A percentile compares a stretch with the other conserved stretches of the same genome.
Conservation (phyloP, 2,797 vertebrate genomes). For the Coccyzus lansbergi region DNA sequence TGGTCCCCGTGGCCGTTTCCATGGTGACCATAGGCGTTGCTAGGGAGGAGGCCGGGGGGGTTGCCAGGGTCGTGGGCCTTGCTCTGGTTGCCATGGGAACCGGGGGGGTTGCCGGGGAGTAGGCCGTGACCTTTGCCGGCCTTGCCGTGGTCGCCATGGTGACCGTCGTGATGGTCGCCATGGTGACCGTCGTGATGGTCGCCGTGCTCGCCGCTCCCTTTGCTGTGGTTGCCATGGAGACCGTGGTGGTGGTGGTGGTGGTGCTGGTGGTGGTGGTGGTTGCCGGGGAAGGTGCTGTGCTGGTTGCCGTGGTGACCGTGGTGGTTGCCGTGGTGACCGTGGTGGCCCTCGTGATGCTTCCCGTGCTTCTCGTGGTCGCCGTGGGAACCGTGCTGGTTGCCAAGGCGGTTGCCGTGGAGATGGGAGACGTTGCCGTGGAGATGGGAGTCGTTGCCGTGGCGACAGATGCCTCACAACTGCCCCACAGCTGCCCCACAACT, state of each 20-base stretch:
- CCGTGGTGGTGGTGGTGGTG: background rate
- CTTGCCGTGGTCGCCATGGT: background rate
- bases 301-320: background rate
- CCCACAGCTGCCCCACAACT: no score
- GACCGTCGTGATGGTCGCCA: no score
- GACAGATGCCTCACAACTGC: no score
- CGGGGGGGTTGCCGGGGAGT: background rate
- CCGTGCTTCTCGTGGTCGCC: background rate
- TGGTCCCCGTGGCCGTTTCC: background rate
- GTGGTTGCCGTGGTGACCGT: background rate
- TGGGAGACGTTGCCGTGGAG: no score
- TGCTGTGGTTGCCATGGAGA: background rate
- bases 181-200: background rate
- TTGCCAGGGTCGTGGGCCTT: background rate
- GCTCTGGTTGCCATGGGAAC: background rate
- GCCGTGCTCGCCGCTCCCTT: no score
- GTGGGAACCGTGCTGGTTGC: no score
- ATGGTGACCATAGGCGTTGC: background rate
- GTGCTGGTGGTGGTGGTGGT: no score
- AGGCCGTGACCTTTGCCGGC: no score
- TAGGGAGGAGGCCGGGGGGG: background rate
- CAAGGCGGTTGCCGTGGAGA: no score
- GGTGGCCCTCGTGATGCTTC: background rate
- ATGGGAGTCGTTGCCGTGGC: no score
- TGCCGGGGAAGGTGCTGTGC: background rate